Evolutionary conservation across 2,113 vertebrate species (phyloP), one percentile per base, ranked within the genome.

Genomic region (Heterochromis multidens): DNA sequence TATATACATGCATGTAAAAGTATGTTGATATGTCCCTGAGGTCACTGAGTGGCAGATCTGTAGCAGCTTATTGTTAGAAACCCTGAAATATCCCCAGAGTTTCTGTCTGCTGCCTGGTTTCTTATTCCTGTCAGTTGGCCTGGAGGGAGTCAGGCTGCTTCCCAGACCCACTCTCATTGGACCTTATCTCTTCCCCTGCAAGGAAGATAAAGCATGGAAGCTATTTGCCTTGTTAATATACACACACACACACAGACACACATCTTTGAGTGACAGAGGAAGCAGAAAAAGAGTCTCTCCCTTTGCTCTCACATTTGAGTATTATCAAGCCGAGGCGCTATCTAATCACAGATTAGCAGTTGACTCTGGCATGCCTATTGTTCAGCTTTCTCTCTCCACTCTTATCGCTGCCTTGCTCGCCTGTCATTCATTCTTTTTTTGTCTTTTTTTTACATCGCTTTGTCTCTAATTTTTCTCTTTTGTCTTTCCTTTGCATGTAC

Each of bases 161-260:
- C 91, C n/a, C 49, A 85, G 85, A 86, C 81, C 80, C 7, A 70
- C 87, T 86, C 87, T 89, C 89, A 81, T 84, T 84, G 93, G 92
- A 77, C 88, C 84, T 90, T 90, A 92, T 93, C 93, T 77, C 67
- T 13, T 52, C 65, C 74, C 40, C 80, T 61, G 85, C 61, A 21
- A 84, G 82, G 62, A 57, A 87, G 93, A 93, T 88, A 89, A 93
- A 83, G 80, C 70, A 14, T 67, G 92, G 60, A 86, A 84, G 88
- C 92, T 76, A 92, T 94, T 93, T 91, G 91, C 90, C 85, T 93
- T 83, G 89, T 92, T 94, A 93, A 93, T 93, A 82, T 80, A 86
- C 79, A 17, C 65, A 25, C 77, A 46, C 76, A 25, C 82, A 58
- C 82, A 62, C 79, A 62, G 43, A 59, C 60, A 46, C 1, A 16